Conservation (phyloP, 2,797 vertebrate species). For the Lagocephalus sceleratus region DNA sequence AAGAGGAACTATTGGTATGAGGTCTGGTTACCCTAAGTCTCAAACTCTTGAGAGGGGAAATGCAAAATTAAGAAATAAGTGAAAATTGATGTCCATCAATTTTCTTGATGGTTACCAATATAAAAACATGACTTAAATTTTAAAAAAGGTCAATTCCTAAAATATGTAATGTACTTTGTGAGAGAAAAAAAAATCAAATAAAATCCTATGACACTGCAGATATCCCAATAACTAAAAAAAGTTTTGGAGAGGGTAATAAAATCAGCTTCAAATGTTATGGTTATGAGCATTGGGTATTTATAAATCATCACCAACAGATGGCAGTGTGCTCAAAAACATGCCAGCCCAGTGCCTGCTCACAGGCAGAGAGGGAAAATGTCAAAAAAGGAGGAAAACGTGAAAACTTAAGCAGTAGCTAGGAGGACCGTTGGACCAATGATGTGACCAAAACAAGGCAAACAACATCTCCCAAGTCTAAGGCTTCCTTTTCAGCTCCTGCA, state of each 20-base stretch:
- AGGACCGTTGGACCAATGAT: conserved; percentile 30
- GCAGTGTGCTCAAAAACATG: conserved; percentile 73
- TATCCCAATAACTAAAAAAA: conserved; percentile 38
- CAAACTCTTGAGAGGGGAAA: conserved; percentile 48
- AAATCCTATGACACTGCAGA: conserved; percentile 54
- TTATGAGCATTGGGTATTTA: conserved; percentile 46
- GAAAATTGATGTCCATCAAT: conserved; percentile 16
- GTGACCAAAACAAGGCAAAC: conserved; percentile 21
- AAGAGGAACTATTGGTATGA: conserved; percentile 81
- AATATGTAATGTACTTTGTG: conserved; percentile 59
- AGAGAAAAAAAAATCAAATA: conserved; percentile 61
- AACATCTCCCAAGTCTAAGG: conserved; percentile 24
- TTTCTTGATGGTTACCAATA: conserved; percentile 58
- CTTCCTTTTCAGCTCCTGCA: conserved; percentile 28
- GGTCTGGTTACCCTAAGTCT: conserved; percentile 63
- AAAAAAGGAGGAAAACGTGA: conserved; percentile 8
- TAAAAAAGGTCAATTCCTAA: conserved; percentile 71
- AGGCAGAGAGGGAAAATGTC: conserved; percentile 56
- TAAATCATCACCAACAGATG: conserved; percentile 66
- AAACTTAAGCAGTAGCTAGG: conserved; percentile 61
- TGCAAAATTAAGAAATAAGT: conserved; percentile 37
- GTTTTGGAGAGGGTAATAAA: conserved; percentile 37
- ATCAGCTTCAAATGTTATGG: conserved; percentile 33
- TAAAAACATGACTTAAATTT: conserved; percentile 66
- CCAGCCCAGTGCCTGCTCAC: conserved; percentile 32